Evolutionary conservation across 2,797 vertebrate genomes (phyloP).

Genomic region (Dendrocincla fuliginosa): DNA sequence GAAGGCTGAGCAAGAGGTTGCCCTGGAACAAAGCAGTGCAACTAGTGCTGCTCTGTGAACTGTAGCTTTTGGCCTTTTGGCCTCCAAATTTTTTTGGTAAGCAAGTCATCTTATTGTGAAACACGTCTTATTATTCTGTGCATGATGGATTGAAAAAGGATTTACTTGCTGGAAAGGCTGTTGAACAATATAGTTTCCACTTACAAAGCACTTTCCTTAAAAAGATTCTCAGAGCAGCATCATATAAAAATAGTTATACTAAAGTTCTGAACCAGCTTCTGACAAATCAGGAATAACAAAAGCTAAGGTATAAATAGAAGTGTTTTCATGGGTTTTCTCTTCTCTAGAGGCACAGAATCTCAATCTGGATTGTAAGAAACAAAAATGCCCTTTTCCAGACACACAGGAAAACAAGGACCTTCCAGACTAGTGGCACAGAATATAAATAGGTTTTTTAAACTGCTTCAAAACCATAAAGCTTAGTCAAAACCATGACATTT

Average conservation of each 20-base stretch:
- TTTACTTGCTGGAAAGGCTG: slow-evolving; percentile 60
- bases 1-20: not conserved
- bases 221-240: slow-evolving; percentile 59
- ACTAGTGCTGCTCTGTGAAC: not conserved
- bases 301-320: slow-evolving; percentile 71
- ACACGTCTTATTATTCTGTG: slow-evolving; percentile 40
- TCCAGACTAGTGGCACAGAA: slow-evolving; percentile 11
- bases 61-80: slow-evolving; percentile 21
- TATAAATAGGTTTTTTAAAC: slow-evolving; percentile 40
- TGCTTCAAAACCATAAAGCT: slow-evolving; percentile 1
- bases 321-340: slow-evolving; percentile 47
- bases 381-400: slow-evolving; percentile 63
- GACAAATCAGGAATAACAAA: slow-evolving; percentile 71
- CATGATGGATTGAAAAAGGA: slow-evolving; percentile 59
- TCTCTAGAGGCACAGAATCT: slow-evolving; percentile 33
- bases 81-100: slow-evolving; percentile 44
- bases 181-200: slow-evolving; percentile 69
- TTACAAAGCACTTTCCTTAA: slow-evolving; percentile 76
- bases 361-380: slow-evolving; percentile 29
- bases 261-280: slow-evolving; percentile 71
- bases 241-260: slow-evolving; percentile 71
- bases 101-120: slow-evolving; percentile 52
- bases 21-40: not conserved
- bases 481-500: slow-evolving; percentile 1
- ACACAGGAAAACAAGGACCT: slow-evolving; percentile 29